Evolutionary conservation across 2,888 invertebrate genomes (phyloP).

Genomic region (Cantharis rufa): DNA sequence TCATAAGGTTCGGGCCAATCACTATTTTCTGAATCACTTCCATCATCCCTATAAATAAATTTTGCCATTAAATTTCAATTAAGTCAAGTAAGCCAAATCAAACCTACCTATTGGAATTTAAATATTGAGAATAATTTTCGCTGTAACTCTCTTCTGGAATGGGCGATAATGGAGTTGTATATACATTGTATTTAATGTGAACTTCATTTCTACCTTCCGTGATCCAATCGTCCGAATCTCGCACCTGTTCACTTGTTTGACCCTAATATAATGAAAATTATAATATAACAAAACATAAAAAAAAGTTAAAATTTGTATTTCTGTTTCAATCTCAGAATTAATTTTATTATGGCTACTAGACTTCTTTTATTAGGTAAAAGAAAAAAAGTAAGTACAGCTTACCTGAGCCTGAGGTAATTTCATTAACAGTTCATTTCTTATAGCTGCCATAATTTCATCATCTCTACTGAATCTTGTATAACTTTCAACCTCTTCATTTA

Average conservation of each 20-base stretch:
- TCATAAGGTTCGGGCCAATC: constrained; percentile 50
- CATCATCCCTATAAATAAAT: constrained; percentile 22
- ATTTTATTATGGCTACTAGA: neutral
- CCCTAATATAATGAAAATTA: constrained; percentile 37
- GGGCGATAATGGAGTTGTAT: constrained; percentile 63
- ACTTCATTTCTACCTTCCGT: constrained; percentile 52
- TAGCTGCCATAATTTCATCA: constrained; percentile 72
- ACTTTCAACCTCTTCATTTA: constrained; percentile 42
- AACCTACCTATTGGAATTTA: constrained; percentile 13
- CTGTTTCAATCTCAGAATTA: no score
- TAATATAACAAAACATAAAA: no score
- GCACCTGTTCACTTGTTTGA: constrained; percentile 45
- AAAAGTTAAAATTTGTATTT: no score
- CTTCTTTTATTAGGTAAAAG: neutral
- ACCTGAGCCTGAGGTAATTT: constrained; percentile 73
- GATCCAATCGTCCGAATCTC: constrained; percentile 53
- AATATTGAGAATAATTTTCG: constrained; percentile 15
- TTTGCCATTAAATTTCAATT: neutral
- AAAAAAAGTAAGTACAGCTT: constrained; percentile 30
- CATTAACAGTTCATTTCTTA: constrained; percentile 70
- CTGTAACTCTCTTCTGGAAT: constrained; percentile 62
- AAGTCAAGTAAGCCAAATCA: neutral
- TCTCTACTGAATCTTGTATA: constrained; percentile 66
- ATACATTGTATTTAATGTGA: constrained; percentile 59
- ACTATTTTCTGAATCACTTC: constrained; percentile 43